These are phyloP conservation scores for Andrena minutula DNA, from an alignment of 2,888 invertebrate genomes.

Conservation along the genomic window DNA sequence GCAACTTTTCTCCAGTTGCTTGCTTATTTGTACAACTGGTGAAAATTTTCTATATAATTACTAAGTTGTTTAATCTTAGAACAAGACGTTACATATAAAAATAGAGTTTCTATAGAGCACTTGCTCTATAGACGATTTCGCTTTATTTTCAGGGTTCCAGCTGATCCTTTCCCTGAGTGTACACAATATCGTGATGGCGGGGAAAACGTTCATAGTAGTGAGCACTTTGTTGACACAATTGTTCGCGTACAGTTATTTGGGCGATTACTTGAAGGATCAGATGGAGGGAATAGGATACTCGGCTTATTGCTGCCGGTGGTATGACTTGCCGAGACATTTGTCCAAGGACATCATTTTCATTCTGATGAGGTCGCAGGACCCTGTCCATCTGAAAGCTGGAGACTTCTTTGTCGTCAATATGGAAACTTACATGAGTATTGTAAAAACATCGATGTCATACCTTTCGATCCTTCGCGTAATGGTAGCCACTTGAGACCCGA, in stretches of 20 bases:
- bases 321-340: not conserved
- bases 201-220: conserved; percentile 10
- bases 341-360: conserved; percentile 7
- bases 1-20: conserved; percentile 24
- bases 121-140: not conserved
- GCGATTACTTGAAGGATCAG: conserved; percentile 37
- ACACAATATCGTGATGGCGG: not conserved
- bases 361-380: conserved; percentile 9
- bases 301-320: conserved; percentile 22
- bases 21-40: conserved; percentile 37
- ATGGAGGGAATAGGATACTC: conserved; percentile 17
- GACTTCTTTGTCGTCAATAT: conserved; percentile 18
- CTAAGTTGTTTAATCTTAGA: too few species aligned
- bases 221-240: conserved; percentile 11
- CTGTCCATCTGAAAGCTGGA: conserved; percentile 4
- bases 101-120: not conserved
- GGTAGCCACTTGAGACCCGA: not conserved
- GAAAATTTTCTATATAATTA: not conserved
- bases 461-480: conserved; percentile 35
- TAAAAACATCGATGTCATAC: conserved; percentile 37
- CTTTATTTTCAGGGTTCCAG: conserved; percentile 24
- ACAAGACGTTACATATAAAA: not conserved
- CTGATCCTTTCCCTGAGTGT: conserved; percentile 12
- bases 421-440: conserved; percentile 30
- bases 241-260: conserved; percentile 39